These are phyloP conservation scores for Thera obeliscata DNA, from an alignment of 2,888 invertebrate genomes.

Conservation along the genomic window DNA sequence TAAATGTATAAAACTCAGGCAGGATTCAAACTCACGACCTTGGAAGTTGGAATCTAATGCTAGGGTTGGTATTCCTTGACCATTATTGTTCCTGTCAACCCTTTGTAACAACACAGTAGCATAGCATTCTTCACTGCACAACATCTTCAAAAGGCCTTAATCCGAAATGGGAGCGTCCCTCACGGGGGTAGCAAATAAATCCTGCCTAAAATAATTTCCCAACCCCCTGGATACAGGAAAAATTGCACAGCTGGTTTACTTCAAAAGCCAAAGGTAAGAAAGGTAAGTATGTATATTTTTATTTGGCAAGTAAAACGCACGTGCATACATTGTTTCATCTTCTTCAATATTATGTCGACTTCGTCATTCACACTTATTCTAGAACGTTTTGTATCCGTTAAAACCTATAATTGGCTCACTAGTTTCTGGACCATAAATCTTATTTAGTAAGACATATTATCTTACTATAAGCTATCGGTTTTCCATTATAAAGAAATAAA, in stretches of 20 bases:
- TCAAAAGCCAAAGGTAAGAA: neutral
- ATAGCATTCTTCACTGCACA: conserved; percentile 27
- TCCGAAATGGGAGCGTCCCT: conserved; percentile 42
- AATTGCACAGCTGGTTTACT: neutral
- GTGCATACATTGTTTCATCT: too few species aligned
- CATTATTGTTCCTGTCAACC: conserved; percentile 10
- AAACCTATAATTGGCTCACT: too few species aligned
- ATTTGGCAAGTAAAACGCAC: too few species aligned
- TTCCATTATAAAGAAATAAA: too few species aligned
- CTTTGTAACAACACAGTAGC: conserved; percentile 26
- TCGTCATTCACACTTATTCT: too few species aligned
- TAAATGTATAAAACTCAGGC: too few species aligned
- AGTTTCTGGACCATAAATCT: too few species aligned
- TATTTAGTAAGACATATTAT: too few species aligned
- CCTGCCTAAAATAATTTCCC: conserved; percentile 49
- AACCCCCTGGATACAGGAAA: conserved; percentile 32
- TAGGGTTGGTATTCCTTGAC: neutral
- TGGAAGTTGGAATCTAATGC: neutral
- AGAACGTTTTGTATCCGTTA: too few species aligned
- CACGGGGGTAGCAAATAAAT: conserved; percentile 40
- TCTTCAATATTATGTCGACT: too few species aligned
- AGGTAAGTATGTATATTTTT: neutral
- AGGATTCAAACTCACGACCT: neutral
- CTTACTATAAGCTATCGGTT: too few species aligned
- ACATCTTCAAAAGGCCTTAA: conserved; percentile 40